Base-by-base conservation (phyloP, 2,113 vertebrate genomes). In the Leucosticte australis region DNA sequence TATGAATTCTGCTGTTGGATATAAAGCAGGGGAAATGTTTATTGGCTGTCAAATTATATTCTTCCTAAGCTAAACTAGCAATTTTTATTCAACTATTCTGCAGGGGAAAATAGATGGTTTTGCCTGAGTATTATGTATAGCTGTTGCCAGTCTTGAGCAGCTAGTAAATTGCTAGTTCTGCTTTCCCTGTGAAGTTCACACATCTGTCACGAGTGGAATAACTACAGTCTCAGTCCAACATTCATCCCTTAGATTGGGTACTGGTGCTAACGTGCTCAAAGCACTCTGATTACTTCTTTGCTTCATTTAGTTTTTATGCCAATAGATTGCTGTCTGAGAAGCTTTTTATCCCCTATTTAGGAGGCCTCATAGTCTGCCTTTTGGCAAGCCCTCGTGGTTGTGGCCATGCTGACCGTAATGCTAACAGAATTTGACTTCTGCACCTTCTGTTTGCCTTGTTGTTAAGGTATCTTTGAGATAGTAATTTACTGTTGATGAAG, bases 91-190 rank as follows among this genome's bases (percentile, higher is more conserved):
- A 80, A 0, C 41, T 87, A 1, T 86, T 96, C 57, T 75, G 31
- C 55, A 59, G 39, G 44, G 63, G 49, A 92, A 93, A 84, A 44
- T 84, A 70, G 81, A 57, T 77, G 69, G 6, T 9, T 93, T 94
- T 84, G 27, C 46, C 62, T 82, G 44, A 87, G 39, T 69, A 33
- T 56, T 71, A 79, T 31, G 57, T 75, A 62, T 77, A 74, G 82
- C n/a, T n/a, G 35, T 80, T 94, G 85, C 52, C 64, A 59, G 3
- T 92, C 42, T 77, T 74, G 23, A 83, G 65, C 64, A 95, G 65
- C 59, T 80, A 92, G 28, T 73, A 82, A 90, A 92, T 91, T 91
- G 78, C 78, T 91, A 44, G 62, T 79, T 92, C 78, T 90, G 60
- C 49, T 87, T 89, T 91, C 65, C 21, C 42, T 76, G 52, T 67